Conservation (phyloP, 2,113 vertebrate species). For the Pyxicephalus adspersus region DNA sequence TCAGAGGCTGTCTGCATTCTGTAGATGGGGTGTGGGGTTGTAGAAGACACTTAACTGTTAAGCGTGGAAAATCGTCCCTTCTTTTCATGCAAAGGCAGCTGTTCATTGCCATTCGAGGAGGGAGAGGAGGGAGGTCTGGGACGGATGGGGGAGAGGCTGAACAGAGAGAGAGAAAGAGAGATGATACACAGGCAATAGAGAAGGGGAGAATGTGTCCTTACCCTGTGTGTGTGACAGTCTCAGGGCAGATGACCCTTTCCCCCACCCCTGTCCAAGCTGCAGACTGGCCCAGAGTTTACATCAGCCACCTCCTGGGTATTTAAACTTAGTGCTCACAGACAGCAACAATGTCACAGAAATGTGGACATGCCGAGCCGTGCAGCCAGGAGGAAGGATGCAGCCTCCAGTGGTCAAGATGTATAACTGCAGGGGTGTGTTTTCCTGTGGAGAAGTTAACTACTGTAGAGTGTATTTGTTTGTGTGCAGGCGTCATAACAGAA, state of each 20-base stretch:
- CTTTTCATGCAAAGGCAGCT: conserved; percentile 75
- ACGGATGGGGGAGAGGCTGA: conserved; percentile 62
- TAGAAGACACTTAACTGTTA: conserved; percentile 73
- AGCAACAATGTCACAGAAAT: not conserved
- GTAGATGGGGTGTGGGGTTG: conserved; percentile 32
- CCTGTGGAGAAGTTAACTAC: not conserved
- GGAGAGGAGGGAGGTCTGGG: conserved; percentile 64
- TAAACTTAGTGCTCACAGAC: conserved; percentile 22
- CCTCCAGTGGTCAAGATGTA: conserved; percentile 35
- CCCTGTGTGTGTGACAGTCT: conserved; percentile 58
- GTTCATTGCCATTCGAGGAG: conserved; percentile 69
- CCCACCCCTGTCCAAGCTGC: conserved; percentile 33
- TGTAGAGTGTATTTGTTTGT: too few species aligned
- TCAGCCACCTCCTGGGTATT: conserved; percentile 42
- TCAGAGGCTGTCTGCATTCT: not conserved
- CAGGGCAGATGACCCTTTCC: not conserved
- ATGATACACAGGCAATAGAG: conserved; percentile 39
- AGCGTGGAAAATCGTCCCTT: conserved; percentile 66
- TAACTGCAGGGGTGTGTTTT: conserved; percentile 35
- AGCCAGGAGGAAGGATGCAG: not conserved
- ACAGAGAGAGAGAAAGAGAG: conserved; percentile 60
- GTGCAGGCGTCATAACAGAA: too few species aligned
- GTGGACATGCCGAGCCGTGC: not conserved
- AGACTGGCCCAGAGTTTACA: conserved; percentile 15
- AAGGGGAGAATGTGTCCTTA: conserved; percentile 52